phyloP scores from a whole-genome alignment of 2,113 vertebrate species.

The Sylvia atricapilla region DNA sequence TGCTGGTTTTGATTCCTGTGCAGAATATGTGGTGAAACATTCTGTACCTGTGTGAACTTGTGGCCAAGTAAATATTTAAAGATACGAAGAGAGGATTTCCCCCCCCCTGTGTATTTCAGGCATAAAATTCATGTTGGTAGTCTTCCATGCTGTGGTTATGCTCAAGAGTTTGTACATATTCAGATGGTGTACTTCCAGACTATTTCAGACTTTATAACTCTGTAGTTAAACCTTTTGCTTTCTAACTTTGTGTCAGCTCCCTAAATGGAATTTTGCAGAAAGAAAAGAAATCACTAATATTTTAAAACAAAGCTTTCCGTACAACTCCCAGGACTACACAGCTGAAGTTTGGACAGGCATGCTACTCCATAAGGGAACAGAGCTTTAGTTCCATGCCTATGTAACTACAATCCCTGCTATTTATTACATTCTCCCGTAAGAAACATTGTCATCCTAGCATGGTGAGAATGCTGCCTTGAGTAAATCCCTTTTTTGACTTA shows the following conservation, averaged over 20 bases:
- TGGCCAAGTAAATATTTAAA: background rate
- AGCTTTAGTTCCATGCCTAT: background rate
- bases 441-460: background rate
- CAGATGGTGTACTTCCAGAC: background rate
- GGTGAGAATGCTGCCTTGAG: background rate
- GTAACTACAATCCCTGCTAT: background rate
- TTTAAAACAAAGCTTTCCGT: background rate
- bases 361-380: background rate
- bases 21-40: background rate
- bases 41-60: background rate
- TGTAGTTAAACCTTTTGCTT: background rate
- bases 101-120: fast-evolving
- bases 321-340: background rate
- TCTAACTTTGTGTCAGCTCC: background rate
- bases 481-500: background rate
- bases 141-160: fast-evolving
- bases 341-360: background rate
- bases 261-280: background rate
- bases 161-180: background rate
- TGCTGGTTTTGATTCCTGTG: background rate
- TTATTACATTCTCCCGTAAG: background rate
- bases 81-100: background rate
- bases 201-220: background rate
- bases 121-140: background rate
- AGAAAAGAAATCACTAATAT: background rate